Base-by-base conservation (phyloP, 1,140 invertebrate genomes). In the Vanessa tameamea region DNA sequence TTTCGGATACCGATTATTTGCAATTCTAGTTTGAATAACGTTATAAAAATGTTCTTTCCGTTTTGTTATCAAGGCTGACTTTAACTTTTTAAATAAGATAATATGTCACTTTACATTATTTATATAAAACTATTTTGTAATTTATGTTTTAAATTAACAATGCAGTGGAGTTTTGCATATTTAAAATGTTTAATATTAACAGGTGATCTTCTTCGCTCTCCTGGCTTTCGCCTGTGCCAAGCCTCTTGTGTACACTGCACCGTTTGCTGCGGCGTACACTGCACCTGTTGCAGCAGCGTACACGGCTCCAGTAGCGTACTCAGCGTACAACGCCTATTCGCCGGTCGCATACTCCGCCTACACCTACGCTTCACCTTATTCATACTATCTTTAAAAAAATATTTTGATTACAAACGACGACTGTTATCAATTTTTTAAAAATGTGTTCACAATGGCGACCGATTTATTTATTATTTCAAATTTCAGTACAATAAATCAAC, bases 141-240 rank as follows among this genome's bases (percentile, higher is more conserved):
- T 9, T 20, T 3, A 55, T 55, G 5, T 55, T 6, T 55, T 20
- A 16, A 7, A 16, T 20, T 23, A n/a, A 20, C 20, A 20, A 20
- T 20, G 20, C 16, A 11, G 8, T 31, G 1, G 16, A 23, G 0
- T 5, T n/a, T n/a, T 20, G 7, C n/a, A 20, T 55, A n/a, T 55
- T 55, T n/a, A 5, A 55, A n/a, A 53, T 8, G 15, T 23, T 20
- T 20, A 20, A 14, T 15, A 5, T 55, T 6, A n/a, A 77, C 86
- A 95, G 94, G 81, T 94, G 80, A 85, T 94, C 78, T 89, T 94
- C 76, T 87, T 91, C 79, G 92, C 93, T 79, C 78, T 94, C 69
- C 76, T 94, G 87, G 93, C 93, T 61, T 85, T 93, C 75, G 92
- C 92, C 47, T 78, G 83, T 48, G 94, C 94, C 77, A 93, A 93